Evolutionary conservation across 2,888 invertebrate genomes (phyloP).

Genomic region (Ectemnius lituratus): DNA sequence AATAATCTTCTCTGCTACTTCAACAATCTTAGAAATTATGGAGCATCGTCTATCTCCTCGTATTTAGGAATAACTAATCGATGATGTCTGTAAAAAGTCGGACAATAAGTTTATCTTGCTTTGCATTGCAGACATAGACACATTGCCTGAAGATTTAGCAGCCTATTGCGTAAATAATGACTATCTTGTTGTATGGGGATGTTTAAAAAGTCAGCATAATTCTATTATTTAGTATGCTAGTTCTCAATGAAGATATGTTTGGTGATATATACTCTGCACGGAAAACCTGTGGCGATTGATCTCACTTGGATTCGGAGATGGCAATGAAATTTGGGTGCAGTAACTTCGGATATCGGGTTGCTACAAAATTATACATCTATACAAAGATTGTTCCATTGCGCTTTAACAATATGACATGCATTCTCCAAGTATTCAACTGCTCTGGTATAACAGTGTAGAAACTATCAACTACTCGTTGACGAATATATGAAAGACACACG

Average conservation of each 20-base stretch:
- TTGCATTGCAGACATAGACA: slow-evolving; percentile 22
- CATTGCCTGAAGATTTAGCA: slow-evolving; percentile 34
- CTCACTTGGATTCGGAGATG: too few relatives aligned
- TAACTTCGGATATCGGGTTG: too few relatives aligned
- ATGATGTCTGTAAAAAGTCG: slow-evolving; percentile 40
- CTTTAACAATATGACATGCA: slow-evolving; percentile 1
- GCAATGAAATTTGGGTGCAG: too few relatives aligned
- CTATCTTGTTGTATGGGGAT: slow-evolving; percentile 27
- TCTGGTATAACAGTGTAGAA: too few relatives aligned
- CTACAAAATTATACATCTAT: background rate
- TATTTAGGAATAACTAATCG: slow-evolving; percentile 27
- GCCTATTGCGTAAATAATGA: slow-evolving; percentile 38
- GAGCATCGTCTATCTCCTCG: too few relatives aligned
- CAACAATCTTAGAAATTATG: slow-evolving; percentile 25
- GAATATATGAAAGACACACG: too few relatives aligned
- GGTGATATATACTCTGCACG: too few relatives aligned
- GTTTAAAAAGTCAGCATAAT: slow-evolving; percentile 18
- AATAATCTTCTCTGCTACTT: slow-evolving; percentile 21
- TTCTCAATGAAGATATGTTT: slow-evolving; percentile 38
- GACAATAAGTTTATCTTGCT: slow-evolving; percentile 30
- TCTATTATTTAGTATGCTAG: slow-evolving; percentile 27
- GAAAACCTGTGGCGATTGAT: too few relatives aligned
- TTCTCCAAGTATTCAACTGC: too few relatives aligned
- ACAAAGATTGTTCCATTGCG: slow-evolving; percentile 25
- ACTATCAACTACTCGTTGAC: too few relatives aligned